Conservation (phyloP, 2,888 invertebrate species). For the Erebia ligea region DNA sequence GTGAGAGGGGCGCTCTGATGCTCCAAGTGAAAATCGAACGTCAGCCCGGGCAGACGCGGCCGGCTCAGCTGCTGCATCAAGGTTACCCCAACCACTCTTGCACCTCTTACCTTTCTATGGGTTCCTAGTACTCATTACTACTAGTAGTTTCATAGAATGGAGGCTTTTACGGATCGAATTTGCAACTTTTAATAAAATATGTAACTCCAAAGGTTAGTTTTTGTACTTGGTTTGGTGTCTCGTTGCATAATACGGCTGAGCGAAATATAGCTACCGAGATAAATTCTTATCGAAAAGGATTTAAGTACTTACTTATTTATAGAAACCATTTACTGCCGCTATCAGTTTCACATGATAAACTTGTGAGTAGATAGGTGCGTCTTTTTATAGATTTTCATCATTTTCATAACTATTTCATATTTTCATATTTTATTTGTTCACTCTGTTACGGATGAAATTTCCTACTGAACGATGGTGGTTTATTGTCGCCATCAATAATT, state of each 20-base stretch:
- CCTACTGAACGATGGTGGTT: slow-evolving; percentile 6
- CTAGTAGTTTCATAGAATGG: slow-evolving; percentile 4
- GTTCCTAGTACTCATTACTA: slow-evolving; percentile 29
- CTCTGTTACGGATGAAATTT: not conserved
- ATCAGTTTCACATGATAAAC: slow-evolving; percentile 2
- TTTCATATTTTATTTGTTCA: too few relatives aligned
- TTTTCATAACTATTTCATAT: too few relatives aligned
- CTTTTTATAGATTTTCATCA: slow-evolving; percentile 1
- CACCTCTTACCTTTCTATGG: slow-evolving; percentile 58
- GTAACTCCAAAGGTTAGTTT: not conserved
- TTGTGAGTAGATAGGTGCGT: not conserved
- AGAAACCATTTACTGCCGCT: slow-evolving; percentile 7
- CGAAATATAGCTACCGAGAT: not conserved
- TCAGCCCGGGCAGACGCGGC: slow-evolving; percentile 80
- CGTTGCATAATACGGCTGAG: not conserved
- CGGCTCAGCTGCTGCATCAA: slow-evolving; percentile 72
- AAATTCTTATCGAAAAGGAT: not conserved
- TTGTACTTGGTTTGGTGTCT: not conserved
- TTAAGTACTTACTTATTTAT: slow-evolving; percentile 8
- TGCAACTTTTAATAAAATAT: not conserved
- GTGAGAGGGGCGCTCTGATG: slow-evolving; percentile 77
- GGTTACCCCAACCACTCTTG: slow-evolving; percentile 69
- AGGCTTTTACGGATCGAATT: not conserved
- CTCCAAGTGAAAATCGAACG: slow-evolving; percentile 82
- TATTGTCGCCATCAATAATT: not conserved